phyloP scores from a whole-genome alignment of 2,797 vertebrate genomes.

The Masticophis lateralis region DNA sequence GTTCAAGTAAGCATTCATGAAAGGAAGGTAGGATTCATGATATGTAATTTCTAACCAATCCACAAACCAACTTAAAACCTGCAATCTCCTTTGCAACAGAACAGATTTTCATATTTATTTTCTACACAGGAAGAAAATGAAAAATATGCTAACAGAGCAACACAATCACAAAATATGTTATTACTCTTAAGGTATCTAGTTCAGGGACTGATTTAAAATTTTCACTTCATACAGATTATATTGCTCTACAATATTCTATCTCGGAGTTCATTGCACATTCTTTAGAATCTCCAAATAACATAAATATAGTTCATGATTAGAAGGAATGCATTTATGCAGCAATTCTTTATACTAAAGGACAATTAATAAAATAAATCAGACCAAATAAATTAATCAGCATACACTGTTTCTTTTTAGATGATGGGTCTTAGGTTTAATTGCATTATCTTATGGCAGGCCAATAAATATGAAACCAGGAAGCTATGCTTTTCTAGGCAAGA shows the following conservation, averaged over 20 bases:
- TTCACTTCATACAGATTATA: conserved; percentile 43
- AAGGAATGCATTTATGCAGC: not conserved
- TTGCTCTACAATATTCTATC: conserved; percentile 43
- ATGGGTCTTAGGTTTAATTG: not conserved
- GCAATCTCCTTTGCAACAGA: conserved; percentile 15
- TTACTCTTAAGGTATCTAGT: conserved; percentile 47
- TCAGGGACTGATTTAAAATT: conserved; percentile 36
- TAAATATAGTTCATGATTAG: conserved; percentile 43
- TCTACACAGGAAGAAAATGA: conserved; percentile 36
- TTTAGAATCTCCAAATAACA: conserved; percentile 50
- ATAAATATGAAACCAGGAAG: not conserved
- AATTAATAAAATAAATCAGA: conserved; percentile 30
- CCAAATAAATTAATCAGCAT: conserved; percentile 12
- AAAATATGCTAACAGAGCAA: conserved; percentile 40
- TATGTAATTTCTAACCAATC: conserved; percentile 14
- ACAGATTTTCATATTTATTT: conserved; percentile 38
- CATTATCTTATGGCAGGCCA: not conserved
- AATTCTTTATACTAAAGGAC: conserved; percentile 25
- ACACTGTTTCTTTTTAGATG: not conserved
- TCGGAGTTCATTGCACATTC: conserved; percentile 32
- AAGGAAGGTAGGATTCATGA: not conserved
- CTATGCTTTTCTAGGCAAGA: not conserved
- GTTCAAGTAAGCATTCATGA: conserved; percentile 9
- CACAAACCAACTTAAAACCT: conserved; percentile 15
- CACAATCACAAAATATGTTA: conserved; percentile 38